These are phyloP conservation scores for Limonius californicus DNA, from an alignment of 1,140 invertebrate genomes.

Conservation along the genomic window DNA sequence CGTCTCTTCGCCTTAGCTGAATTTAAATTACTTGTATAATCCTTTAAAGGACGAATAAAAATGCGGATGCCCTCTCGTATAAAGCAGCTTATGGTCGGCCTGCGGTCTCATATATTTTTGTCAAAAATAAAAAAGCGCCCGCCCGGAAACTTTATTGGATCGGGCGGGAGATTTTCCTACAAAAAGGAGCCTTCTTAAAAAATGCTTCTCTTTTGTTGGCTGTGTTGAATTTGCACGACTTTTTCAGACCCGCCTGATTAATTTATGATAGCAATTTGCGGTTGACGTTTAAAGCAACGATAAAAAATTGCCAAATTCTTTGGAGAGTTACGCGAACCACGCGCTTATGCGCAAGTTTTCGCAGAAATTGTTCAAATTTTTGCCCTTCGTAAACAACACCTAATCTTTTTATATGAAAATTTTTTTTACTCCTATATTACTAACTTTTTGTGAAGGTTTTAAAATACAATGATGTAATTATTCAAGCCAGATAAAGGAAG, in stretches of 20 bases:
- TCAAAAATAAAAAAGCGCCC: background rate
- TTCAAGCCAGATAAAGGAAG: too few relatives aligned
- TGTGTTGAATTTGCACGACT: background rate
- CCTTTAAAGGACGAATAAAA: slow-evolving; percentile 41
- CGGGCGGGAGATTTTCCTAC: slow-evolving; percentile 3
- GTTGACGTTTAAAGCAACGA: background rate
- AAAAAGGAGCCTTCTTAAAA: slow-evolving; percentile 3
- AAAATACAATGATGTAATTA: too few relatives aligned
- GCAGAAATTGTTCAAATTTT: too few relatives aligned
- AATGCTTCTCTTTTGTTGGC: slow-evolving; percentile 1
- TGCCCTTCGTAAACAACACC: too few relatives aligned
- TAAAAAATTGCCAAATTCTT: background rate
- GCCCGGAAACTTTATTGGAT: slow-evolving; percentile 2
- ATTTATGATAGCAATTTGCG: slow-evolving; percentile 2
- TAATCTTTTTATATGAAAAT: too few relatives aligned
- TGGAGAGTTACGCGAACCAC: too few relatives aligned
- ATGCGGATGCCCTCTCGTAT: slow-evolving; percentile 28
- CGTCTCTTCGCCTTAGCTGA: slow-evolving; percentile 43
- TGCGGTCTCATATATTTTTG: slow-evolving; percentile 11
- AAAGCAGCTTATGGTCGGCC: slow-evolving; percentile 22
- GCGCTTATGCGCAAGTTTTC: too few relatives aligned
- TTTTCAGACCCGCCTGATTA: background rate
- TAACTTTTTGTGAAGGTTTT: too few relatives aligned
- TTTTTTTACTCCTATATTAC: too few relatives aligned
- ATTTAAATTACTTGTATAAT: slow-evolving; percentile 47